Evolutionary conservation across 1,140 invertebrate species (phyloP).

Genomic region (Drosophila sp.): DNA sequence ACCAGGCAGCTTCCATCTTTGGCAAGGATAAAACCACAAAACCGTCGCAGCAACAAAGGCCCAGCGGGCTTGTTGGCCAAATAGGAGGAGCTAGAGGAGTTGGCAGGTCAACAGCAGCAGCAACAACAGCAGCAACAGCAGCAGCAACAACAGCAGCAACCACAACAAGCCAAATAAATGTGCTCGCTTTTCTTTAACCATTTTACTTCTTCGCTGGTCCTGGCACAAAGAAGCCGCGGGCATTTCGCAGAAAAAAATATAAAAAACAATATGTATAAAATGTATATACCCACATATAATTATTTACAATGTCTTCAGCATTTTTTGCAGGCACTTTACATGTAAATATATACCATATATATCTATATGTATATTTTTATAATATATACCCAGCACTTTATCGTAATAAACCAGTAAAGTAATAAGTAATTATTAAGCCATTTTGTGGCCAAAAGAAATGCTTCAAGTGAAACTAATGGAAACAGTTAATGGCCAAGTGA

Average conservation of each 20-base stretch:
- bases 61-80: conserved; percentile 46
- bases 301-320: conserved; percentile 58
- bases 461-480: conserved; percentile 15
- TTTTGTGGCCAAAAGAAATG: neutral
- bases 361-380: conserved; percentile 9
- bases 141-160: conserved; percentile 41
- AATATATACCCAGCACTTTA: conserved; percentile 3
- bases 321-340: neutral
- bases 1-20: conserved; percentile 28
- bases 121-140: neutral
- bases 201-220: conserved; percentile 15
- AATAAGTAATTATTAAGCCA: conserved; percentile 18
- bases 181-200: conserved; percentile 57
- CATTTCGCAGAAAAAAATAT: conserved; percentile 58
- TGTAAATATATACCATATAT: neutral
- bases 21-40: conserved; percentile 70
- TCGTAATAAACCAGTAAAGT: neutral
- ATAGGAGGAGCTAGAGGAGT: neutral
- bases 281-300: conserved; percentile 29
- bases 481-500: conserved; percentile 8
- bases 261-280: conserved; percentile 34
- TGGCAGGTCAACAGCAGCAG: neutral
- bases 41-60: conserved; percentile 65
- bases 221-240: conserved; percentile 71
- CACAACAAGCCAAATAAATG: conserved; percentile 80